Conservation (phyloP, 2,888 invertebrate genomes). For the Cyclophora punctaria region DNA sequence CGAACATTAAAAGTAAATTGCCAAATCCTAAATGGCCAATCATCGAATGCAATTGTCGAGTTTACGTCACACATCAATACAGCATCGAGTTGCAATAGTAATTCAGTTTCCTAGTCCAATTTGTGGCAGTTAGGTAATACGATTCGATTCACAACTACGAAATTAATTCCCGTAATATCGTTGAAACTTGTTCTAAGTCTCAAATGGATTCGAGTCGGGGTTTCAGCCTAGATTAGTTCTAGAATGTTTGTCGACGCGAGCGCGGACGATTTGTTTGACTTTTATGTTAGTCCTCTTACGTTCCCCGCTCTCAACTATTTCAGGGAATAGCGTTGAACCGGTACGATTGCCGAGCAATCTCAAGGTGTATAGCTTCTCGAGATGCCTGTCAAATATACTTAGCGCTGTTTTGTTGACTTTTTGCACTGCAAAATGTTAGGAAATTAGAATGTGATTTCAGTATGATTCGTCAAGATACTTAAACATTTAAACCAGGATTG, state of each 20-base stretch:
- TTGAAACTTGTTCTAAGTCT: slow-evolving; percentile 31
- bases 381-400: no score
- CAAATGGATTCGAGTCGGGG: slow-evolving; percentile 23
- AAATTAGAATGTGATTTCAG: no score
- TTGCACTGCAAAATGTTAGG: no score
- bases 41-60: no score
- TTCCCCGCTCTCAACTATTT: neutral
- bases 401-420: no score
- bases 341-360: no score
- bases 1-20: no score
- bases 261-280: slow-evolving; percentile 4
- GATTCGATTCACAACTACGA: slow-evolving; percentile 33
- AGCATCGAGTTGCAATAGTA: slow-evolving; percentile 15
- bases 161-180: slow-evolving; percentile 38
- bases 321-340: neutral
- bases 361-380: no score
- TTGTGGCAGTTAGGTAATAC: slow-evolving; percentile 34
- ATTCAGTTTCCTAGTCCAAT: slow-evolving; percentile 23
- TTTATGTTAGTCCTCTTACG: slow-evolving; percentile 2
- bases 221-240: slow-evolving; percentile 12
- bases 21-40: no score
- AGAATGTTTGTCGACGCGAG: slow-evolving; percentile 16
- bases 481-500: no score
- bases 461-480: no score
- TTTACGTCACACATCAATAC: no score